A percentile compares a stretch with the other conserved stretches of the same genome.
These are phyloP conservation scores for Etheostoma cragini DNA, from an alignment of 2,113 vertebrate genomes.

Conservation along the genomic window DNA sequence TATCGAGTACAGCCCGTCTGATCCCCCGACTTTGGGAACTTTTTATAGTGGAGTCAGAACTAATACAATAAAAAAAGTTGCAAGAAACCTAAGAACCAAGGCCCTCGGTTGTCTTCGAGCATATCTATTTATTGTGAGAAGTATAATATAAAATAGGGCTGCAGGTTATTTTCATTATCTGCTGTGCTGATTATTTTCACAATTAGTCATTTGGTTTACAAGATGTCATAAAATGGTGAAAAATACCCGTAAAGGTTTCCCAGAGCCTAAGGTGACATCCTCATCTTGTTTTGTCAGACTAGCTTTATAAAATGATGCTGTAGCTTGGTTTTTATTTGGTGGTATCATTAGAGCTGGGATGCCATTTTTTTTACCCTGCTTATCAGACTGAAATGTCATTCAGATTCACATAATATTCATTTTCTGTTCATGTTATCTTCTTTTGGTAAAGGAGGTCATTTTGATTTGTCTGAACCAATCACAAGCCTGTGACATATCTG, in stretches of 20 bases:
- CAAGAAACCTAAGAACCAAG: background rate
- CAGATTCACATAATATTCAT: background rate
- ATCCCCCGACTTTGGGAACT: background rate
- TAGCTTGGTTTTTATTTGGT: background rate
- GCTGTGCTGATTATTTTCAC: background rate
- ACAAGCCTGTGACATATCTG: background rate
- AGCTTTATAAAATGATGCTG: background rate
- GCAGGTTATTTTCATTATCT: background rate
- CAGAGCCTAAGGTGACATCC: background rate
- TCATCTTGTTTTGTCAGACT: background rate
- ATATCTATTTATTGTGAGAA: background rate
- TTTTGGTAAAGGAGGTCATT: background rate
- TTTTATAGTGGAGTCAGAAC: background rate
- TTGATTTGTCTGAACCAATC: background rate
- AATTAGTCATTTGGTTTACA: background rate
- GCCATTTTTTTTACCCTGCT: background rate
- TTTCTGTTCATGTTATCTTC: background rate
- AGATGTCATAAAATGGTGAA: background rate
- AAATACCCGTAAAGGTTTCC: background rate
- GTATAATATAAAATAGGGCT: background rate
- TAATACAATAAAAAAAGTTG: background rate
- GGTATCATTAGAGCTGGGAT: background rate
- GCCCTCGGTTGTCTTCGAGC: background rate
- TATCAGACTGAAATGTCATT: background rate
- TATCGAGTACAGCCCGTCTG: too few species aligned